Conservation (phyloP, 2,113 vertebrate species). For the Galemys pyrenaicus region DNA sequence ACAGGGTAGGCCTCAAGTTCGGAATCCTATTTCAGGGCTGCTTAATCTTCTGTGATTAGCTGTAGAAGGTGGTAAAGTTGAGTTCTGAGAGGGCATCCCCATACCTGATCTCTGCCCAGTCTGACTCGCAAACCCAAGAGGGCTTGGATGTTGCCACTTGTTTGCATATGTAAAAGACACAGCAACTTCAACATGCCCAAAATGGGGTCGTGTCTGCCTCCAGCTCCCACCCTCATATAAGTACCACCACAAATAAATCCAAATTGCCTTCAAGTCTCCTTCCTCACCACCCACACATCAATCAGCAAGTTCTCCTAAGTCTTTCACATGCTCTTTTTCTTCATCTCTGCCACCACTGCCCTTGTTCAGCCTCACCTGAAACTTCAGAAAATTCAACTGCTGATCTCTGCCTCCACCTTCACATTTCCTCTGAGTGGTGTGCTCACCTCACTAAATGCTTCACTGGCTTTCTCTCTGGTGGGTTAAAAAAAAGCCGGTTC, state of each 20-base stretch:
- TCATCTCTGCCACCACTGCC: background rate
- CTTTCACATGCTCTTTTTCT: background rate
- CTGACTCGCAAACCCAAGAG: background rate
- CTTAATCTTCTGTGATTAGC: background rate
- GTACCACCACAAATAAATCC: too few relatives aligned
- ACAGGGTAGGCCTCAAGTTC: background rate
- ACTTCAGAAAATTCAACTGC: background rate
- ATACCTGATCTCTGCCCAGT: background rate
- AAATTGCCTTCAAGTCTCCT: background rate
- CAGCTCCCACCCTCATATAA: too few relatives aligned
- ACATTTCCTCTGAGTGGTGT: fast-evolving
- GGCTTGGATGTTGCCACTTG: too few relatives aligned
- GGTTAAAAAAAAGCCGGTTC: background rate
- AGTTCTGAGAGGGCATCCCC: background rate
- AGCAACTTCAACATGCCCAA: background rate
- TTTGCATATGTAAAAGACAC: background rate
- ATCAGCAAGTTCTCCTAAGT: too few relatives aligned
- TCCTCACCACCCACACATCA: background rate
- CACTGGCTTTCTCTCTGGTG: background rate
- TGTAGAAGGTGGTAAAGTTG: background rate
- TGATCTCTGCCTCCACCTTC: background rate
- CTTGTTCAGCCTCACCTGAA: background rate
- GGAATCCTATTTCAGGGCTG: background rate
- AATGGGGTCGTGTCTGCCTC: background rate
- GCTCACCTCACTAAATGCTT: background rate